A percentile compares a stretch with the other conserved stretches of the same genome.
phyloP scores from a whole-genome alignment of 2,888 invertebrate species.

The Campoplex nolae region DNA sequence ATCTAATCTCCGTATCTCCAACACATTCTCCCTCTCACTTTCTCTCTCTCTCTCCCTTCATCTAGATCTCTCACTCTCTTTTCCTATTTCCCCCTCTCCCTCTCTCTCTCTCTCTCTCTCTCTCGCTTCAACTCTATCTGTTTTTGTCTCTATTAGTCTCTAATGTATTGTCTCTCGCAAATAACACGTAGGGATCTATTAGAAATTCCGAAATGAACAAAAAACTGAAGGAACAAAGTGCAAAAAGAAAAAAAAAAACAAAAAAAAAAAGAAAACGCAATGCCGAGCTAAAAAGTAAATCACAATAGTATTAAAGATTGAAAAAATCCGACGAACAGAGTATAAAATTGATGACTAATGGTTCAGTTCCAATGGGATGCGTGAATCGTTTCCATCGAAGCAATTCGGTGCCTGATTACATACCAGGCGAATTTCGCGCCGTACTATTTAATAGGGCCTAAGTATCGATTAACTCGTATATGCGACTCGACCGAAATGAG shows the following conservation, averaged over 20 bases:
- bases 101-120: conserved; percentile 69
- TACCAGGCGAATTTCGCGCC: conserved; percentile 69
- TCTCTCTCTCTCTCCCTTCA: conserved; percentile 66
- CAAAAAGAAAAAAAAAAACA: conserved; percentile 19
- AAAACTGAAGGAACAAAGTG: conserved; percentile 40
- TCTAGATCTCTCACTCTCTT: conserved; percentile 68
- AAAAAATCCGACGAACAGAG: conserved; percentile 60
- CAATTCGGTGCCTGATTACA: conserved; percentile 58
- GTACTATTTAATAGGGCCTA: conserved; percentile 73
- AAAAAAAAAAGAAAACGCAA: conserved; percentile 44
- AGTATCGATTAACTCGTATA: conserved; percentile 66
- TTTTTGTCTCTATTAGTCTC: conserved; percentile 57
- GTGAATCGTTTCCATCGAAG: conserved; percentile 73
- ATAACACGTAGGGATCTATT: conserved; percentile 63
- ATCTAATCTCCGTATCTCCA: conserved; percentile 71
- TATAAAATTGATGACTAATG: conserved; percentile 65
- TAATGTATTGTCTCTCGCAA: conserved; percentile 73
- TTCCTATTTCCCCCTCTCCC: conserved; percentile 42
- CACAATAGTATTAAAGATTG: conserved; percentile 36
- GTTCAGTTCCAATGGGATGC: conserved; percentile 70
- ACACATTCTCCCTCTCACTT: conserved; percentile 73
- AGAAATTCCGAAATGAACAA: conserved; percentile 63
- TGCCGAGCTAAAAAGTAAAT: conserved; percentile 33
- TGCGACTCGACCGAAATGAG: conserved; percentile 52
- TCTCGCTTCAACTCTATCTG: not conserved